Evolutionary conservation across 2,797 vertebrate genomes (phyloP).

Genomic region (Cottoperca gobio): DNA sequence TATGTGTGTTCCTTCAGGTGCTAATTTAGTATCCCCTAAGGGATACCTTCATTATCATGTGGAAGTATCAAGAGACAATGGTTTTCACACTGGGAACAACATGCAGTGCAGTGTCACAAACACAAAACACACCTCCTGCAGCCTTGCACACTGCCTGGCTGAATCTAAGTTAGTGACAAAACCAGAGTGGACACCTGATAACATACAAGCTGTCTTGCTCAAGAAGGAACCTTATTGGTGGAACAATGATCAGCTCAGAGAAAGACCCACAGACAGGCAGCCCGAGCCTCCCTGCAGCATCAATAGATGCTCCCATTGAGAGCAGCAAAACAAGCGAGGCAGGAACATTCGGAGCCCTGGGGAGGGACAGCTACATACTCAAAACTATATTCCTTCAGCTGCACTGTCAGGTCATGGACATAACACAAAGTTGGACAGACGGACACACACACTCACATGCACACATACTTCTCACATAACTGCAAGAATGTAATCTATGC

Average conservation of each 20-base stretch:
- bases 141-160: neutral
- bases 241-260: constrained; percentile 47
- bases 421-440: constrained; percentile 23
- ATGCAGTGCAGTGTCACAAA: constrained; percentile 17
- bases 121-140: constrained; percentile 2
- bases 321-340: constrained; percentile 58
- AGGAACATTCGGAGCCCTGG: constrained; percentile 47
- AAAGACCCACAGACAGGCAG: constrained; percentile 23
- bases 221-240: constrained; percentile 33
- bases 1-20: constrained; percentile 34
- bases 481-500: constrained; percentile 21
- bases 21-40: constrained; percentile 59
- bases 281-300: constrained; percentile 44
- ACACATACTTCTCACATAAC: constrained; percentile 9
- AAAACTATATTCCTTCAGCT: constrained; percentile 53
- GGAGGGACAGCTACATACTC: constrained; percentile 28
- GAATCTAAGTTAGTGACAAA: neutral
- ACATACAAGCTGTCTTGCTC: constrained; percentile 14
- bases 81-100: constrained; percentile 42
- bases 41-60: constrained; percentile 17
- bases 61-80: constrained; percentile 33
- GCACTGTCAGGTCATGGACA: constrained; percentile 28
- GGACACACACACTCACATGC: neutral
- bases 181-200: constrained; percentile 27
- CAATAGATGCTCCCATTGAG: constrained; percentile 52